Evolutionary conservation across 2,113 vertebrate species (phyloP), one percentile per base, ranked within the genome.

Genomic region (Heloderma charlesbogerti): DNA sequence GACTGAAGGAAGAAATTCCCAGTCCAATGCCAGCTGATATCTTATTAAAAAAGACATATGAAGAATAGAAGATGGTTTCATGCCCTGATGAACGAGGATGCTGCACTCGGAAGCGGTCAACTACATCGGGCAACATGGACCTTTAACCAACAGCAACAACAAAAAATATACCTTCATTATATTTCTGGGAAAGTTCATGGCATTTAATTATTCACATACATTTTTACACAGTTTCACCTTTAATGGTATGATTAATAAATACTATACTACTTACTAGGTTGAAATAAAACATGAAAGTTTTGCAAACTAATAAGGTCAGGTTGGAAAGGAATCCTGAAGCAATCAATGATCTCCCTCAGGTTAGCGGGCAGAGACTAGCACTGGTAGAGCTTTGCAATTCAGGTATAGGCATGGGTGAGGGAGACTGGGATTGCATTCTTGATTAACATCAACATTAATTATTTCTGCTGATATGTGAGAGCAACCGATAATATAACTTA

Each of bases 31-130:
- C 98, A 0, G 98, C 95, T 0, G 99, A 98, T 8, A 99, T 98
- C 97, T 99, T 99, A 81, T 98, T 98, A 96, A 99, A 99, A 96
- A 99, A 99, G 89, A 99, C 98, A 0, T 99, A 99, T 93, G 99
- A 99, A 1, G 99, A 99, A 95, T 99, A 99, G 97, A 99, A 99
- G 96, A 99, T 99, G 89, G 99, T 98, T 96, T 99, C 99, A 7
- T 99, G 97, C 87, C 98, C 98, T 84, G 97, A 98, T 0, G 85
- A 97, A 88, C 95, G 97, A 84, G 97, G 98, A 95, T 99, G 99
- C 91, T 96, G 97, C 96, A 98, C 93, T 90, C 98, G 97, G 96
- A 99, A 99, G 95, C 98, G 98, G 92, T 99, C 99, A 75, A 99
- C 98, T 92, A 99, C 98, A 63, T 99, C 99, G 34, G 99, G 99